A percentile compares a stretch with the other conserved stretches of the same genome.
Evolutionary conservation across 2,888 invertebrate species (phyloP).

Genomic region (Mythimna pallens): DNA sequence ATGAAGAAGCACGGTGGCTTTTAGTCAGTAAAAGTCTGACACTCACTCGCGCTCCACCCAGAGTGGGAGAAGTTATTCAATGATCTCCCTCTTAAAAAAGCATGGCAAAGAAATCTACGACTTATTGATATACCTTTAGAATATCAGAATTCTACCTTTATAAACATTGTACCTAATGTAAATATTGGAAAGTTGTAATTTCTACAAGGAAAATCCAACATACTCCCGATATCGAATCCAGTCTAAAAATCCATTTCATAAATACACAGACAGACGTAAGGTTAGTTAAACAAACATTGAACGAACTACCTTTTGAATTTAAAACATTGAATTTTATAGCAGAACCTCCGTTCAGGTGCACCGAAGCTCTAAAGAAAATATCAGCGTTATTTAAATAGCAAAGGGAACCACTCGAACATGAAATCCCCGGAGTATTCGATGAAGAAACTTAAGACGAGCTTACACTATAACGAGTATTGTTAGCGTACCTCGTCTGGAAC

Average conservation of each 20-base stretch:
- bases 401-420: slow-evolving; percentile 73
- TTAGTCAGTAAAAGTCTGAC: too few relatives aligned
- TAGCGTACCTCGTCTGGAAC: slow-evolving; percentile 73
- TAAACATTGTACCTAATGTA: slow-evolving; percentile 11
- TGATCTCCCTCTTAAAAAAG: too few relatives aligned
- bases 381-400: slow-evolving; percentile 75
- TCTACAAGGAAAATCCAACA: slow-evolving; percentile 25
- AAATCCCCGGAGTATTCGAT: slow-evolving; percentile 72
- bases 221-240: slow-evolving; percentile 39
- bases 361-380: slow-evolving; percentile 69
- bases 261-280: slow-evolving; percentile 57
- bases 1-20: too few relatives aligned
- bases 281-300: slow-evolving; percentile 64
- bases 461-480: slow-evolving; percentile 78
- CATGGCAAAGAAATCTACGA: background rate
- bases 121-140: too few relatives aligned
- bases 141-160: background rate
- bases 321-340: slow-evolving; percentile 66
- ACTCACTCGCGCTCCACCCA: too few relatives aligned
- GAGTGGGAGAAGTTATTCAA: too few relatives aligned
- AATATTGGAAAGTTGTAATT: slow-evolving; percentile 36
- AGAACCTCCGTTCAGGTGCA: slow-evolving; percentile 61
- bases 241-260: slow-evolving; percentile 56
- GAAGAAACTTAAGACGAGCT: slow-evolving; percentile 73
- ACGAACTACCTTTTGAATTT: slow-evolving; percentile 64